Evolutionary conservation across 2,888 invertebrate genomes (phyloP), one percentile per base, ranked within the genome.

Genomic region (Drosophila stalkeri): DNA sequence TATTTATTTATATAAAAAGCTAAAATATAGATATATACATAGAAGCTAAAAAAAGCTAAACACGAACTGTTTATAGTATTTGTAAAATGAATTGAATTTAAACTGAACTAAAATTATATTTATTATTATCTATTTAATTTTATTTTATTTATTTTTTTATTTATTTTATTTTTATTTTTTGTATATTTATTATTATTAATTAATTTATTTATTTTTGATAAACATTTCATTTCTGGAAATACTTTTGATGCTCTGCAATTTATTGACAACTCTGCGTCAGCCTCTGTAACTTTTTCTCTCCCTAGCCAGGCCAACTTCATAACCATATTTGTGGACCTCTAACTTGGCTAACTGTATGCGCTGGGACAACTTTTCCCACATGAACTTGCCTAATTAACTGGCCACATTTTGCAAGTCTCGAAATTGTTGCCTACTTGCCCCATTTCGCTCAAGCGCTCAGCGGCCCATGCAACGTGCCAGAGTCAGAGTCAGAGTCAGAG

Each of bases 341-440:
- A 37, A 39, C 12, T 16, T 44, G 20, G 43, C n/a, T 12, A 64
- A 61, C 59, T 64, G 49, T 43, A 16, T 11, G 54, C 52, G 49
- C 51, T 56, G 23, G 49, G 18, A 16, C 55, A 56, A 37, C 61
- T 55, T 67, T 80, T 80, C 82, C 80, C 80, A 82, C 82, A 79
- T 82, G 82, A 79, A 72, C 72, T 76, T 76, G 67, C 33, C 82
- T 80, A 75, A 80, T 80, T 82, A 80, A 79, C 67, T 56, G 63
- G 49, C 49, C 55, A 72, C 75, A 79, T 72, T 72, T 60, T 63
- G 64, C 72, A 49, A 51, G 54, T 55, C 47, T 64, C 60, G 37
- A 49, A 74, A 52, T 60, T 69, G 67, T 66, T 72, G 55, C 70
- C 63, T 44, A 70, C 72, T 80, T 80, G 72, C 64, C 80, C 80